These are phyloP conservation scores for Catagonus wagneri DNA, from an alignment of 2,113 vertebrate species.

Conservation along the genomic window DNA sequence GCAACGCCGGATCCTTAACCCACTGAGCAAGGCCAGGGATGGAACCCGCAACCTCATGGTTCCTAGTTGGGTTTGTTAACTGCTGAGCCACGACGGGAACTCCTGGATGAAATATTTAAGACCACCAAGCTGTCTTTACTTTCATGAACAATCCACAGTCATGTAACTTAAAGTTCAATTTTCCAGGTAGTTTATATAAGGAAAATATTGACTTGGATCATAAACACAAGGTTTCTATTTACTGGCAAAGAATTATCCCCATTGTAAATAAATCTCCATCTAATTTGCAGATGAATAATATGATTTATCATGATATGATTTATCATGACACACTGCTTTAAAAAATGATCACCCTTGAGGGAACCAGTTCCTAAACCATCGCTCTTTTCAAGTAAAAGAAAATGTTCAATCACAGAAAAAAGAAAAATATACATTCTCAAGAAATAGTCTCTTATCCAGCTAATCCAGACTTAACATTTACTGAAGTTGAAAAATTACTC, in stretches of 20 bases:
- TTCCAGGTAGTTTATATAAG: neutral
- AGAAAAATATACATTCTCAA: neutral
- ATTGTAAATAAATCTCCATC: neutral
- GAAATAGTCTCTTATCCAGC: neutral
- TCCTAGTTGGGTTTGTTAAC: too few species aligned
- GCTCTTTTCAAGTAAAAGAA: neutral
- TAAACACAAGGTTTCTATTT: neutral
- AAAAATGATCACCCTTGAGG: neutral
- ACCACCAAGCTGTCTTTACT: neutral
- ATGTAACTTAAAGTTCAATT: slow-evolving; percentile 1
- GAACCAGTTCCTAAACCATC: neutral
- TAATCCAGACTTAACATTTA: slow-evolving; percentile 25
- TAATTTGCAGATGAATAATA: neutral
- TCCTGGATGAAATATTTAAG: neutral
- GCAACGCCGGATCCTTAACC: too few species aligned
- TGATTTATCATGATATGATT: neutral
- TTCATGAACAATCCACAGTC: neutral
- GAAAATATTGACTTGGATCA: neutral
- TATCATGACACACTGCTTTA: neutral
- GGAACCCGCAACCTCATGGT: too few species aligned
- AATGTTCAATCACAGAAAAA: neutral
- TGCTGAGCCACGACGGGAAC: too few species aligned
- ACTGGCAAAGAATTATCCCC: neutral
- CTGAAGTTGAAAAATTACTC: neutral
- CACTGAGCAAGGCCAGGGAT: too few species aligned